These are phyloP conservation scores for Aulostomus chinensis DNA, from an alignment of 2,797 vertebrate species.

Conservation along the genomic window DNA sequence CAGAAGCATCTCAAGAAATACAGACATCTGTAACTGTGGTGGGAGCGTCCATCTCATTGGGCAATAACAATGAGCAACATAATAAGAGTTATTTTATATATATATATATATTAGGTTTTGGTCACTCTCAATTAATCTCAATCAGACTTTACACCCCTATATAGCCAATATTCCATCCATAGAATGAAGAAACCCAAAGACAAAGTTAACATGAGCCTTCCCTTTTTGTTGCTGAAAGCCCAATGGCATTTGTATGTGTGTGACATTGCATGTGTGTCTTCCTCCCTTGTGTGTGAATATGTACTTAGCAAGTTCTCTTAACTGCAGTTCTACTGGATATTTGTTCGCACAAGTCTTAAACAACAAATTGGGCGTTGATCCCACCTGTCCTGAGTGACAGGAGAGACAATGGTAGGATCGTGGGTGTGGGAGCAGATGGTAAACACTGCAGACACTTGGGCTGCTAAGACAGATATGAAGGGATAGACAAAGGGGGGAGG, in stretches of 20 bases:
- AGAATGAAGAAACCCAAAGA: no score
- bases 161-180: no score
- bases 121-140: no score
- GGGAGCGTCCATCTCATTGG: no score
- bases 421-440: constrained; percentile 48
- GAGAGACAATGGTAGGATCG: constrained; percentile 52
- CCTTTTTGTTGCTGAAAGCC: neutral
- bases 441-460: constrained; percentile 40
- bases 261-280: constrained; percentile 1
- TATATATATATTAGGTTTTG: no score
- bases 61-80: no score
- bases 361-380: constrained; percentile 66
- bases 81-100: no score
- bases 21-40: no score
- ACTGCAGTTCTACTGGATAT: constrained; percentile 21
- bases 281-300: constrained; percentile 20
- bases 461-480: constrained; percentile 11
- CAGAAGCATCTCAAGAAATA: no score
- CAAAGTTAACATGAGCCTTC: neutral
- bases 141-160: no score
- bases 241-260: no score
- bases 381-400: constrained; percentile 51
- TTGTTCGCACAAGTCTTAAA: constrained; percentile 65
- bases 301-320: constrained; percentile 40
- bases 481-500: constrained; percentile 1